Base-by-base conservation (phyloP, 2,797 vertebrate genomes). In the Periophthalmus magnuspinnatus region DNA sequence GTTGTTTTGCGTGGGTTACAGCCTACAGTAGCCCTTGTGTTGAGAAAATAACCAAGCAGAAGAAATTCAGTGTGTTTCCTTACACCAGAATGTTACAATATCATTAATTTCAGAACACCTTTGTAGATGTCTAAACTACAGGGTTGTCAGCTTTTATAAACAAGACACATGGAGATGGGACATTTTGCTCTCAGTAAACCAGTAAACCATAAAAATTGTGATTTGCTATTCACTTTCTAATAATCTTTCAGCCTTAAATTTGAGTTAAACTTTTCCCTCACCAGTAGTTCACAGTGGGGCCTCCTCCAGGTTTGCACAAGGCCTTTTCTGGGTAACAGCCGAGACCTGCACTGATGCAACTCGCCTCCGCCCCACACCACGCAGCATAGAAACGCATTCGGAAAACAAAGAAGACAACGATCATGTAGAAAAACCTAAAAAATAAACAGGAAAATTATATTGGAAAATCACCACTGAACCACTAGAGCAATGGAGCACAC, bases 311-410 rank as follows among this genome's bases (percentile, higher is more conserved):
- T 78, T 95, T 95, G 69, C 95, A 91, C 71, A 93, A 88, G 0
- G 95, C 91, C 2, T 90, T 90, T 82, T 94, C 89, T 8, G 96
- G 95, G 74, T 97, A 98, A 76, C 95, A 96, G 83, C 96, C 96
- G 5, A 98, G 93, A 60, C 94, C 95, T 0, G 95, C 95, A 0
- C 94, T 94, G 71, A 97, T 96, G 74, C 95, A 97, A 21, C 94
- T 91, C 1, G 94, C 94, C 84, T 97, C 96, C 0, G 96, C 95
- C 0, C 93, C 91, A 52, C 95, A 95, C 96, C 96, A 97, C 1
- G 96, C 96, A 0, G 95, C 93, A 48, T 95, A 97, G 92, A 97
- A 98, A 74, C 96, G 94, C 96, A 98, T 96, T 79, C 96, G 88
- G 71, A 98, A 98, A 78, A 96, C 93, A 66, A 97, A 96, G 91